Conservation (phyloP, 2,888 invertebrate species). For the Clitarchus hookeri region DNA sequence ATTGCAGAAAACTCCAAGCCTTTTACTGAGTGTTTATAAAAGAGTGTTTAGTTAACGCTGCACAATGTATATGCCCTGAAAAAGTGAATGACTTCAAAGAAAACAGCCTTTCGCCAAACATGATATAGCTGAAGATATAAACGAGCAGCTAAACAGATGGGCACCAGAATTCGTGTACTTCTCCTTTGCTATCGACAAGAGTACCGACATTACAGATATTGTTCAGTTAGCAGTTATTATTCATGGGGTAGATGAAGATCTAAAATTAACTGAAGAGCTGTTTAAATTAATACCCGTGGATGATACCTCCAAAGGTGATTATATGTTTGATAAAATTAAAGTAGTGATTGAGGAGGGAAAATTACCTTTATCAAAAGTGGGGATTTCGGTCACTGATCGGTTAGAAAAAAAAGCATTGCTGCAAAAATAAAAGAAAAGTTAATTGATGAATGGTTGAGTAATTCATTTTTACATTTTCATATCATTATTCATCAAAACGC, state of each 20-base stretch:
- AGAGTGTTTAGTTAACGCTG: background rate
- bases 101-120: background rate
- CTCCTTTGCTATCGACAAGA: background rate
- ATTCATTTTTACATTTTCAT: background rate
- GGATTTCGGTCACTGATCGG: background rate
- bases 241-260: background rate
- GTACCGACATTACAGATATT: background rate
- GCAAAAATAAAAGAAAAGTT: background rate
- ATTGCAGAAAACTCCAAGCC: background rate
- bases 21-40: slow-evolving; percentile 2
- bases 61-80: background rate
- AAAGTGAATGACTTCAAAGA: slow-evolving; percentile 17
- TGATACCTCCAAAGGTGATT: background rate
- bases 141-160: background rate
- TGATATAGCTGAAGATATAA: background rate
- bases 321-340: background rate
- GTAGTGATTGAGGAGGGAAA: background rate
- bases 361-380: background rate
- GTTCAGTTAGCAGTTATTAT: background rate
- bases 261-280: background rate
- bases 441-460: background rate
- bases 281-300: background rate
- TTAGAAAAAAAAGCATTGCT: background rate
- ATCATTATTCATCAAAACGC: background rate
- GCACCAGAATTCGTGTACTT: background rate